Base-by-base conservation (phyloP, 2,797 vertebrate species). In the Acipenser transmontanus region DNA sequence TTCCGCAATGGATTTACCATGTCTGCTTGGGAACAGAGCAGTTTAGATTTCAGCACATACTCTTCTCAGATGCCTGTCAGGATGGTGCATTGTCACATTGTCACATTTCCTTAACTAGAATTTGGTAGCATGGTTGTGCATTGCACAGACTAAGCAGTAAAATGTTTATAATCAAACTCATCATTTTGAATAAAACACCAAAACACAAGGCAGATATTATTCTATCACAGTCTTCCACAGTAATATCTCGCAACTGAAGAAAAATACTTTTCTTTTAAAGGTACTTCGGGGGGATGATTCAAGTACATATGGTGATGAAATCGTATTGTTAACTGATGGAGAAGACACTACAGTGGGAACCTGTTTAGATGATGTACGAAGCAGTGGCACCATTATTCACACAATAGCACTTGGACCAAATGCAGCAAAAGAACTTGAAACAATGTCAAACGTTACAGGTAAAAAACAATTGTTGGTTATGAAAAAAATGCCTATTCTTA, bases 321-420 rank as follows among this genome's bases (percentile, higher is more conserved):
- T 89, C 0, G 71, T 88, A 61, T 68, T 91, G 62, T 77, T 81
- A 49, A 81, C 84, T 17, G 72, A 80, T 49, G 85, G 86, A n/a
- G 62, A 67, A 6, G 82, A 84, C 7, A 0, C 54, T 10, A 48
- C 59, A 2, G 47, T 75, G 0, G 7, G 6, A 0, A 10, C 20
- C 7, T 91, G 88, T 67, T 50, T 78, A 50, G 56, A 2, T 7
- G n/a, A 66, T 0, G 72, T 73, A 13, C 20, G 75, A 20, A 51
- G 64, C 4, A 82, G 82, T 63, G 80, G 81, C 2, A 71, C 80
- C 2, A 78, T 80, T 48, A 68, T 88, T 57, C 81, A 89, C 34
- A 79, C 84, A 47, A 75, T 88, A 51, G 74, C 75, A 49, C 62
- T 89, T 2, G 81, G 85, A 1, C 50, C 68, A 2, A 72, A 17